Base-by-base conservation (phyloP, 1,140 invertebrate genomes). In the Nymphalis io region DNA sequence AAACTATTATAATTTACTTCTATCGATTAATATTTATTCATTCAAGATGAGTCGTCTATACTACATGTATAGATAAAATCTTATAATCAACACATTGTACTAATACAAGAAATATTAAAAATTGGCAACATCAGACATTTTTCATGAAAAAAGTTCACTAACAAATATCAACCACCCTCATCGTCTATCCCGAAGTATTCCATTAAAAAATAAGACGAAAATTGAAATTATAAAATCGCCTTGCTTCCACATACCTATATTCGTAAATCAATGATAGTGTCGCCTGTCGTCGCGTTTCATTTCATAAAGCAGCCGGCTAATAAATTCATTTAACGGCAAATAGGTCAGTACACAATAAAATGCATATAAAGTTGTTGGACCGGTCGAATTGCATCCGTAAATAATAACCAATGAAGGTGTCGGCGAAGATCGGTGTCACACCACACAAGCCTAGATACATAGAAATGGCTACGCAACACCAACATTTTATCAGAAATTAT, bases 321-420 rank as follows among this genome's bases (percentile, higher is more conserved):
- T 68, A 68, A 69, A 69, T 60, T 46, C 66, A 60, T 73, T 64
- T 55, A 62, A 38, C 39, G 23, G 33, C 58, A 73, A 75, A 74
- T 72, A 68, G 76, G 76, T 79, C 76, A 70, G 64, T 63, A 66
- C 62, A 67, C 63, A 77, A 74, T 74, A 70, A 69, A 73, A 72
- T 71, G 69, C 64, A 70, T 72, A 72, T 73, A 70, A 74, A 70
- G 61, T 57, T 64, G 72, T 64, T 53, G 21, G 46, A 20, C 70
- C 59, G 64, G 72, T 70, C 68, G 72, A 72, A 72, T 73, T 76
- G 76, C 65, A 74, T 74, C 68, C 76, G 73, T 78, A 73, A 74
- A 75, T 73, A 73, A 69, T 67, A 66, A 66, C 44, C 27, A 53
- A 58, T 67, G 40, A 21, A 68, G 55, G 42, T 57, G 60, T 60